Evolutionary conservation across 2,797 vertebrate genomes (phyloP).

Genomic region (Synanceia verrucosa): DNA sequence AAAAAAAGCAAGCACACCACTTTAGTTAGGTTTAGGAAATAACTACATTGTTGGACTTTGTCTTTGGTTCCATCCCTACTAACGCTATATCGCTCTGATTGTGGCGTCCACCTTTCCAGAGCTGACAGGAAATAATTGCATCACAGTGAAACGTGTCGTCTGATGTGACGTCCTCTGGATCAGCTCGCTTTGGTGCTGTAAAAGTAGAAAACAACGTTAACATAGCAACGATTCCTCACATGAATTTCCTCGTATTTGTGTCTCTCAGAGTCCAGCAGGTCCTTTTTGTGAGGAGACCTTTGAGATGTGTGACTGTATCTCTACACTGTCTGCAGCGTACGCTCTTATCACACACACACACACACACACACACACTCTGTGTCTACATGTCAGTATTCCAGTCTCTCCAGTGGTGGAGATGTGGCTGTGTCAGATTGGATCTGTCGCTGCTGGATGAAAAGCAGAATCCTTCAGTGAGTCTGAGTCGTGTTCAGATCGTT

Average conservation of each 20-base stretch:
- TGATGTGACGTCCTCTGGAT: not conserved
- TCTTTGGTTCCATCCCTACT: not conserved
- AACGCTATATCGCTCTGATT: too few species aligned
- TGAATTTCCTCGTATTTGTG: not conserved
- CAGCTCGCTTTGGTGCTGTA: not conserved
- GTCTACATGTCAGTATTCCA: not conserved
- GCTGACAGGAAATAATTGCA: not conserved
- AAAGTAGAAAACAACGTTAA: slow-evolving; percentile 8
- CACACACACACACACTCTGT: not conserved
- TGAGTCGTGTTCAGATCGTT: not conserved
- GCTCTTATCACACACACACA: not conserved
- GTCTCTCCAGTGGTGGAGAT: not conserved
- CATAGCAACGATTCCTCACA: not conserved
- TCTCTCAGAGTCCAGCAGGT: slow-evolving; percentile 6
- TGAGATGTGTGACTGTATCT: not conserved
- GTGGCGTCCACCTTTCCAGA: too few species aligned
- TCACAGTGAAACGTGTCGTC: not conserved
- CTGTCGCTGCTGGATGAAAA: slow-evolving; percentile 23
- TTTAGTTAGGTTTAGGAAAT: too few species aligned
- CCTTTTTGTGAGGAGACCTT: not conserved
- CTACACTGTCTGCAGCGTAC: not conserved
- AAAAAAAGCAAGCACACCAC: too few species aligned
- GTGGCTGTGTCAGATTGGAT: slow-evolving; percentile 10
- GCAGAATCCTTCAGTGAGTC: not conserved
- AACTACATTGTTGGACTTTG: too few species aligned